Evolutionary conservation across 2,113 vertebrate genomes (phyloP).

Genomic region (Alligator sinensis): DNA sequence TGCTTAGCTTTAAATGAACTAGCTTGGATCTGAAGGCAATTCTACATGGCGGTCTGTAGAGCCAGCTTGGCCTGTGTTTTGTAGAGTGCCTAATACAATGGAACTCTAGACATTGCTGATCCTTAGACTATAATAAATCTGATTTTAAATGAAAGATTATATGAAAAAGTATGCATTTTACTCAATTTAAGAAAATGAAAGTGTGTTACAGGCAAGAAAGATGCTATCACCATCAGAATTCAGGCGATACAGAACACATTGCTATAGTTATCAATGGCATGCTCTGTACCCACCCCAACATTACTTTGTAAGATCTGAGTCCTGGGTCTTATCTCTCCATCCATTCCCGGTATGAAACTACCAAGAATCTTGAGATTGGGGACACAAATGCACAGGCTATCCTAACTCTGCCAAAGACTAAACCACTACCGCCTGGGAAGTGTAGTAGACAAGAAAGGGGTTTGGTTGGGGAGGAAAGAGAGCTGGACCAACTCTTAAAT

Average conservation of each 20-base stretch:
- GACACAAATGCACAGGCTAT: background rate
- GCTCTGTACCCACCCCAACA: background rate
- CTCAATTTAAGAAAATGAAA: background rate
- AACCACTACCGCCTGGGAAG: background rate
- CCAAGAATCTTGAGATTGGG: background rate
- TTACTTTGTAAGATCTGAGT: background rate
- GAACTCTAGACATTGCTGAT: too few species aligned
- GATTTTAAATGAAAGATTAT: background rate
- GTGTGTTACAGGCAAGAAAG: background rate
- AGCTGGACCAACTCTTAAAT: background rate
- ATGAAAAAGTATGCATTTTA: background rate
- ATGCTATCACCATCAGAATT: background rate
- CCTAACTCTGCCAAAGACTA: background rate
- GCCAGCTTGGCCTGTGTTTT: too few species aligned
- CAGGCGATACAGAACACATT: background rate
- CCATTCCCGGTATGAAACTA: background rate
- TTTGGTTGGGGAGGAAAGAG: background rate
- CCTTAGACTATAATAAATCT: background rate
- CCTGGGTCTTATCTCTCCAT: background rate
- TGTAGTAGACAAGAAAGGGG: background rate
- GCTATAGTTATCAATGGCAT: background rate
- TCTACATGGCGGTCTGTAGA: too few species aligned
- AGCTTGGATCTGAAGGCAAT: too few species aligned
- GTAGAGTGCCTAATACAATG: too few species aligned
- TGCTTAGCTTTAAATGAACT: too few species aligned